Evolutionary conservation across 2,113 vertebrate species (phyloP).

Genomic region (Cyanoderma ruficeps): DNA sequence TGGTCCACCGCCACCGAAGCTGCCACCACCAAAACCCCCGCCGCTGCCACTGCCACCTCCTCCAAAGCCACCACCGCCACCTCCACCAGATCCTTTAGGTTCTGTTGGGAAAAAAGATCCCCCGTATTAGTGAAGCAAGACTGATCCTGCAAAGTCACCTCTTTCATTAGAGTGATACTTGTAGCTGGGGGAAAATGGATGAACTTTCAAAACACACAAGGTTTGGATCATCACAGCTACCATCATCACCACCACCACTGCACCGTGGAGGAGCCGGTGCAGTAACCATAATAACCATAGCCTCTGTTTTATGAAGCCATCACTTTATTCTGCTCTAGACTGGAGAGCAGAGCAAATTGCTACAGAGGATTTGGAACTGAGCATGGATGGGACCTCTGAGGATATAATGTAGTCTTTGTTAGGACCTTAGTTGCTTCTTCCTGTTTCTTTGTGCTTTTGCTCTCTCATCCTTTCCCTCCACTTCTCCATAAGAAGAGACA

Average conservation of each 20-base stretch:
- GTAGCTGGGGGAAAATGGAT: background rate
- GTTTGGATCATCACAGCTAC: background rate
- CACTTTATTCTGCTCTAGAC: background rate
- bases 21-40: conserved; percentile 36
- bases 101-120: conserved; percentile 74
- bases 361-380: background rate
- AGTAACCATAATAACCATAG: background rate
- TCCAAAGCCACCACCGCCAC: conserved; percentile 11
- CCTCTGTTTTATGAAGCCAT: background rate
- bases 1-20: conserved; percentile 65
- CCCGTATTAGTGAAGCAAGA: background rate
- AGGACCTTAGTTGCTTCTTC: background rate
- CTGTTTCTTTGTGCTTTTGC: background rate
- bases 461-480: background rate
- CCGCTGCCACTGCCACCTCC: conserved; percentile 64
- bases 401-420: background rate
- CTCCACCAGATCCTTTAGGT: conserved; percentile 80
- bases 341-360: background rate
- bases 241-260: background rate
- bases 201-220: background rate
- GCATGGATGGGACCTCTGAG: background rate
- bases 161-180: background rate
- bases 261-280: background rate
- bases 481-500: background rate
- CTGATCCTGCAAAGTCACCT: background rate